Evolutionary conservation across 2,888 invertebrate species (phyloP).

Genomic region (Synergus laeviventris): DNA sequence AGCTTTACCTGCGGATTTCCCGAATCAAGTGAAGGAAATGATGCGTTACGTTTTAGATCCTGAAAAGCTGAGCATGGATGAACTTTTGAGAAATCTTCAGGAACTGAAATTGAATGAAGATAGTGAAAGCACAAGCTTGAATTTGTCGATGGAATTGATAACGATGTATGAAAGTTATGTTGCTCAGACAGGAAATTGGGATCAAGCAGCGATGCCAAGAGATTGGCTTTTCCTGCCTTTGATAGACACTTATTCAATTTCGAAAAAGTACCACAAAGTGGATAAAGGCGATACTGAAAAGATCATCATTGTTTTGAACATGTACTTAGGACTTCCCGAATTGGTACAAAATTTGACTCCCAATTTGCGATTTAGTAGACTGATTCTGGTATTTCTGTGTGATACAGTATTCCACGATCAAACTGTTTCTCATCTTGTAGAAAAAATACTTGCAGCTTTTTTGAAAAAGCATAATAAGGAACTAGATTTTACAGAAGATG

Average conservation of each 20-base stretch:
- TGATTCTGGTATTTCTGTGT: slow-evolving; percentile 69
- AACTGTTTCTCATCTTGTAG: slow-evolving; percentile 53
- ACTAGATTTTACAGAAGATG: slow-evolving; percentile 62
- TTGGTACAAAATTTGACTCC: slow-evolving; percentile 64
- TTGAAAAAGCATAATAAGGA: slow-evolving; percentile 58
- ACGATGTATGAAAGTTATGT: slow-evolving; percentile 64
- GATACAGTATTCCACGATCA: slow-evolving; percentile 65
- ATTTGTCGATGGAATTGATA: slow-evolving; percentile 58
- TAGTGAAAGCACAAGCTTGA: slow-evolving; percentile 43
- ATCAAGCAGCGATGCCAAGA: slow-evolving; percentile 83
- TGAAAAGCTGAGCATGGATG: slow-evolving; percentile 61
- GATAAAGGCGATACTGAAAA: slow-evolving; percentile 51
- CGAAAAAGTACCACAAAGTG: slow-evolving; percentile 55
- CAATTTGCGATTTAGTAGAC: slow-evolving; percentile 68
- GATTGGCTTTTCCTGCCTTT: slow-evolving; percentile 90
- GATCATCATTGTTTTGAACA: slow-evolving; percentile 61
- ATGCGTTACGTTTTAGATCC: slow-evolving; percentile 63
- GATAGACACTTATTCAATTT: slow-evolving; percentile 79
- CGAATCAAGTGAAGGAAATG: slow-evolving; percentile 59
- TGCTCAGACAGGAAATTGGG: slow-evolving; percentile 72
- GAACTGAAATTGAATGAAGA: slow-evolving; percentile 52
- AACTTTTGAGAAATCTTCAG: slow-evolving; percentile 54
- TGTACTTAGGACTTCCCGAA: slow-evolving; percentile 68
- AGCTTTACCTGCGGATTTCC: slow-evolving; percentile 66
- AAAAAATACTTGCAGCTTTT: slow-evolving; percentile 55